Base-by-base conservation (phyloP, 2,888 invertebrate genomes). In the Ariolimax columbianus region DNA sequence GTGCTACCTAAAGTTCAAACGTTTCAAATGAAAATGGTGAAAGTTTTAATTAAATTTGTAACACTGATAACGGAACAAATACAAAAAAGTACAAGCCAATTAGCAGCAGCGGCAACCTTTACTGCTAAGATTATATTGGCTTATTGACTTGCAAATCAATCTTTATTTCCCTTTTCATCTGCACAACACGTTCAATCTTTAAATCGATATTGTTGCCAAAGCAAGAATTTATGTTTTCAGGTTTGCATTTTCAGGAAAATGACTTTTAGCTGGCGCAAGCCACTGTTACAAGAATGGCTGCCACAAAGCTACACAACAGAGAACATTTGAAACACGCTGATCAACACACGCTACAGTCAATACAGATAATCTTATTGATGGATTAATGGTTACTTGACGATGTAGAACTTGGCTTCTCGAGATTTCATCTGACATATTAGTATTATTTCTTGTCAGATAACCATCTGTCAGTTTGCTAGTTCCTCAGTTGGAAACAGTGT, bases 141-240 rank as follows among this genome's bases (percentile, higher is more conserved):
- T n/a, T 73, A n/a, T n/a, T 9, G 3, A 73, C n/a, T 73, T 73
- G n/a, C 73, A 47, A 43, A 73, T 73, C 73, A 30, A 72, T 72
- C 11, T 40, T 23, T 40, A 40, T 43, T 73, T 68, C 26, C 7
- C 40, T 26, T 23, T 11, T 23, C 4, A 43, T 43, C 73, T 26
- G 30, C 6, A 14, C 14, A 66, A 33, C 4, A 0, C 26, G 26
- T 47, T 73, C 73, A 30, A 73, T 70, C 38, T 68, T 36, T 70
- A 23, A 73, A 43, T 73, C 73, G 73, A 43, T 43, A 30, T 40
- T 40, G 72, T 40, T 6, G 26, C n/a, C 26, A 73, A 43, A n/a
- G n/a, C 43, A 9, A 43, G n/a, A 43, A n/a, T 43, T 40, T 73
- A 2, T 73, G 73, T 73, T 73, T 43, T 73, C 43, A 40, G 9